Evolutionary conservation across 2,797 vertebrate species (phyloP).

Genomic region (Columba guinea): DNA sequence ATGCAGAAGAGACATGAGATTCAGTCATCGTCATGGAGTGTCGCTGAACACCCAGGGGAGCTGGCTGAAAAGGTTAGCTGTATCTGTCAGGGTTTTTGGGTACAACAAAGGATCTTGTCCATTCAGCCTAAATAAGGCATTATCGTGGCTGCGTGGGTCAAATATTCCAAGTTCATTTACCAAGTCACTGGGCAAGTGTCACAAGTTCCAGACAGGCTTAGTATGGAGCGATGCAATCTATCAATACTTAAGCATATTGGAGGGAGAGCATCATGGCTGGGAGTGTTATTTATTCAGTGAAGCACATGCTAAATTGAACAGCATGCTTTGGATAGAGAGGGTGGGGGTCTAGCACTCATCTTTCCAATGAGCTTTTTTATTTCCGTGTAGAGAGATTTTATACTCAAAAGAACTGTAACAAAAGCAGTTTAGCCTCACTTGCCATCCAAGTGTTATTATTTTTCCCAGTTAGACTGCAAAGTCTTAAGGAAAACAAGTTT

Average conservation of each 20-base stretch:
- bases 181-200: constrained; percentile 73
- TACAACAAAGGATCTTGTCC: constrained; percentile 69
- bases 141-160: constrained; percentile 69
- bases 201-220: constrained; percentile 66
- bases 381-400: constrained; percentile 20
- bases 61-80: constrained; percentile 73
- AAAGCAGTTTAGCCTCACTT: background rate
- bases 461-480: background rate
- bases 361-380: constrained; percentile 18
- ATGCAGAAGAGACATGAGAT: constrained; percentile 41
- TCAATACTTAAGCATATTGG: constrained; percentile 73
- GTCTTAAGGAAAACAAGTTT: constrained; percentile 35
- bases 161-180: constrained; percentile 74
- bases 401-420: constrained; percentile 32
- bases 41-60: constrained; percentile 58
- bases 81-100: constrained; percentile 72
- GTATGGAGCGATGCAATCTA: constrained; percentile 44
- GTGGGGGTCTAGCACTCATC: constrained; percentile 17
- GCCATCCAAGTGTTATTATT: background rate
- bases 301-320: constrained; percentile 60
- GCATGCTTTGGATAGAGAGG: constrained; percentile 30
- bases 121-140: constrained; percentile 46
- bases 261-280: constrained; percentile 41
- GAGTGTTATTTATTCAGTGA: constrained; percentile 64
- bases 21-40: constrained; percentile 58